These are phyloP conservation scores for Gymnogyps californianus DNA, from an alignment of 2,113 vertebrate species.

Conservation along the genomic window DNA sequence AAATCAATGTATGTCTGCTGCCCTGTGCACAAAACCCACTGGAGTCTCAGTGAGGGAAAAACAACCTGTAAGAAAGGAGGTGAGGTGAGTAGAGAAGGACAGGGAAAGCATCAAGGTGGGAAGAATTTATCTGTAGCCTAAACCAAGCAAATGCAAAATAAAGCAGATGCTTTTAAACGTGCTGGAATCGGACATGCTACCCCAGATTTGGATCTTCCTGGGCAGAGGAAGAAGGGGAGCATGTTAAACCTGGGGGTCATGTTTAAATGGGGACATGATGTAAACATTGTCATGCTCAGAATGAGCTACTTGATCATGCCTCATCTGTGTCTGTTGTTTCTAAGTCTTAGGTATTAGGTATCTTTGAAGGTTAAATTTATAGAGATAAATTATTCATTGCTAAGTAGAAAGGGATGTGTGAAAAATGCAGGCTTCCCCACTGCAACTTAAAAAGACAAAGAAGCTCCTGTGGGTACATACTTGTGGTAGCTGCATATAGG, in stretches of 20 bases:
- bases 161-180: not conserved
- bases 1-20: not conserved
- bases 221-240: not conserved
- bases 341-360: not conserved
- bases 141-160: not conserved
- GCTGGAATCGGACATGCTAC: rapidly evolving
- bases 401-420: not conserved
- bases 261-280: not conserved
- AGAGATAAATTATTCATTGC: not conserved
- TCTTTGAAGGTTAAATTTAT: not conserved
- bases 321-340: not conserved
- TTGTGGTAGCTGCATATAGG: not conserved
- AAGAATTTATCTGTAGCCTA: not conserved
- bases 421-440: not conserved
- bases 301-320: not conserved
- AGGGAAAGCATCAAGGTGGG: not conserved
- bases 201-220: not conserved
- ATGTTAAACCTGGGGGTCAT: not conserved
- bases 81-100: not conserved
- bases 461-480: not conserved
- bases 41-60: not conserved
- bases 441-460: slow-evolving; percentile 12
- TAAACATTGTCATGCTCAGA: not conserved
- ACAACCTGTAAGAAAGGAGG: not conserved
- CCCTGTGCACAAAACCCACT: not conserved